phyloP scores from a whole-genome alignment of 1,140 invertebrate genomes.

The Aporrectodea caliginosa region DNA sequence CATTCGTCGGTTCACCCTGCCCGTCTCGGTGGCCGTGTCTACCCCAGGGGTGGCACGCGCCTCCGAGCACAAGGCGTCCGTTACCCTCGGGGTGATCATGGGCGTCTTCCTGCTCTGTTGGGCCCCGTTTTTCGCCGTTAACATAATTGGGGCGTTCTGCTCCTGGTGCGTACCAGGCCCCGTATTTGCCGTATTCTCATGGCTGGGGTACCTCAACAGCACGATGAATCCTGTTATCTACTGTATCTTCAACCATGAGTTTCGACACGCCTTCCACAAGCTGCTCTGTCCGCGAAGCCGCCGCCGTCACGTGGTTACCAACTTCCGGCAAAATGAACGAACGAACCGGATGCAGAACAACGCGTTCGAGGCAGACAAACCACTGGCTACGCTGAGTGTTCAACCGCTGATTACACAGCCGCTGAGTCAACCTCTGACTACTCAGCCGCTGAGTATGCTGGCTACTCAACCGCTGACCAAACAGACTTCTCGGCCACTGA shows the following conservation, averaged over 20 bases:
- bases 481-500: too few relatives aligned
- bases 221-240: conserved; percentile 53
- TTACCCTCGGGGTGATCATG: conserved; percentile 82
- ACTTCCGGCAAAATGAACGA: background rate
- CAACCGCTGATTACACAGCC: too few relatives aligned
- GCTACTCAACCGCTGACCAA: too few relatives aligned
- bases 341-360: background rate
- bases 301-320: background rate
- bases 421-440: too few relatives aligned
- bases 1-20: conserved; percentile 62
- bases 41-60: background rate
- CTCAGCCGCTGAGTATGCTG: too few relatives aligned
- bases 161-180: conserved; percentile 62
- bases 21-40: background rate
- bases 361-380: too few relatives aligned
- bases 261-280: conserved; percentile 49
- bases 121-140: conserved; percentile 93
- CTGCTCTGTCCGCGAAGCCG: conserved; percentile 42
- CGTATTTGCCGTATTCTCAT: conserved; percentile 88
- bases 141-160: conserved; percentile 70
- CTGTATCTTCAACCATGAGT: conserved; percentile 52
- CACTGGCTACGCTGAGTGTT: too few relatives aligned
- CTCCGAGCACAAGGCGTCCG: conserved; percentile 92
- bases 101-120: conserved; percentile 89
- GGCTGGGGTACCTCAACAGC: conserved; percentile 95